Evolutionary conservation across 2,113 vertebrate genomes (phyloP).

Genomic region (Lates calcarifer): DNA sequence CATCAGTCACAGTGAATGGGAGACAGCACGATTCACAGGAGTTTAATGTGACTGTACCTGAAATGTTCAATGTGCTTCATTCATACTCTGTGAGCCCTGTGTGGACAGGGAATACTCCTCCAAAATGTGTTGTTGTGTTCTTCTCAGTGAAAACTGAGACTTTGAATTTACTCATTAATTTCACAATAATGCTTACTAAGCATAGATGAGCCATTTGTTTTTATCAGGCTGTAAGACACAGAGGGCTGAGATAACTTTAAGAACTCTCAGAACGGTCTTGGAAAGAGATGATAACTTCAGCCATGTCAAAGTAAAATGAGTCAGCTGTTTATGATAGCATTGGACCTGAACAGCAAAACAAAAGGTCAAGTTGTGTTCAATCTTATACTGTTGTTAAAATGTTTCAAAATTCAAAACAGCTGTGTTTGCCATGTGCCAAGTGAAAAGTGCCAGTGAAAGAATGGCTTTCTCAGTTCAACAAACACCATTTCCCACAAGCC

Average conservation of each 20-base stretch:
- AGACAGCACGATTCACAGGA: too few relatives aligned
- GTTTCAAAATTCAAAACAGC: constrained; percentile 3
- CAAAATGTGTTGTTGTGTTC: too few relatives aligned
- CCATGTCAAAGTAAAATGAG: constrained; percentile 30
- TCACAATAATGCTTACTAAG: not conserved
- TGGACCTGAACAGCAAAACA: constrained; percentile 35
- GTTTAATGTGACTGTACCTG: too few relatives aligned
- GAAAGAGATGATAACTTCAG: constrained; percentile 17
- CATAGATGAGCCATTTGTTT: not conserved
- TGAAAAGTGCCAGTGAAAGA: not conserved
- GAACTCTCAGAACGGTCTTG: not conserved
- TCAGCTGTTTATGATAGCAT: constrained; percentile 11
- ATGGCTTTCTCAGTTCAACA: not conserved
- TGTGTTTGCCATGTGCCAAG: not conserved
- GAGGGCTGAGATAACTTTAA: constrained; percentile 33
- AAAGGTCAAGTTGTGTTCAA: constrained; percentile 9
- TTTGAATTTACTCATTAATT: not conserved
- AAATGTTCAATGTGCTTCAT: too few relatives aligned
- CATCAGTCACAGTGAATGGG: too few relatives aligned
- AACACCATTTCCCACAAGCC: too few relatives aligned
- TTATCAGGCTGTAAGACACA: not conserved
- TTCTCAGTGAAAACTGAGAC: not conserved
- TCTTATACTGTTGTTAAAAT: constrained; percentile 8
- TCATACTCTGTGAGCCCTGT: too few relatives aligned
- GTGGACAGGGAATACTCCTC: too few relatives aligned